These are phyloP conservation scores for Nomada fucata DNA, from an alignment of 2,888 invertebrate species.

Conservation along the genomic window DNA sequence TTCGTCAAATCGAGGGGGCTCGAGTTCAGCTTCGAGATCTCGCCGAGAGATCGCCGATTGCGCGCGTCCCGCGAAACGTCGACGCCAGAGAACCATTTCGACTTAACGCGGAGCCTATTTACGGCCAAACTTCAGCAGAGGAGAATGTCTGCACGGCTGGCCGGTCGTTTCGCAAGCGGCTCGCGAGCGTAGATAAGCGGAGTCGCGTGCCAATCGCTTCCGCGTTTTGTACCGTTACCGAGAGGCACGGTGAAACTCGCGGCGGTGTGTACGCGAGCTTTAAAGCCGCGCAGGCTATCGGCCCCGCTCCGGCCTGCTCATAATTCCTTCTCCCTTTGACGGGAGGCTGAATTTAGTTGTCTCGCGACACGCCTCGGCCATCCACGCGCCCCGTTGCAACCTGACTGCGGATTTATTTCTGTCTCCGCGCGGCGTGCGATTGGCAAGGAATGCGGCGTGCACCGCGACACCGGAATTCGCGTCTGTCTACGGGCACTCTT, in stretches of 20 bases:
- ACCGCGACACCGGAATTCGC: constrained; percentile 48
- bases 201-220: constrained; percentile 75
- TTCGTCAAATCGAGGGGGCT: too few relatives aligned
- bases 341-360: constrained; percentile 59
- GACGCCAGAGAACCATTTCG: neutral
- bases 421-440: constrained; percentile 27
- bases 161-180: constrained; percentile 54
- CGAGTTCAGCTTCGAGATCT: too few relatives aligned
- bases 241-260: constrained; percentile 41
- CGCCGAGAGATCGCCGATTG: too few relatives aligned
- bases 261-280: constrained; percentile 26
- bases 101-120: constrained; percentile 12
- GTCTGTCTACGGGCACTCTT: neutral
- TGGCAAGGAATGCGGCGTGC: constrained; percentile 17
- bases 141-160: constrained; percentile 39
- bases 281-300: constrained; percentile 19
- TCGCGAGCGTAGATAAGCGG: constrained; percentile 61
- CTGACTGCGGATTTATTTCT: constrained; percentile 51
- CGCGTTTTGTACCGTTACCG: constrained; percentile 72
- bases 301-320: constrained; percentile 1
- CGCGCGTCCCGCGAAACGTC: too few relatives aligned
- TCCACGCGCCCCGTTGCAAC: constrained; percentile 25
- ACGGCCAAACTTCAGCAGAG: constrained; percentile 40
- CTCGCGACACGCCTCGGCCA: constrained; percentile 42
- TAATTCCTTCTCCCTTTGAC: constrained; percentile 55